Evolutionary conservation across 2,888 invertebrate species (phyloP).

Genomic region (Drosophila pseudotakahashii): DNA sequence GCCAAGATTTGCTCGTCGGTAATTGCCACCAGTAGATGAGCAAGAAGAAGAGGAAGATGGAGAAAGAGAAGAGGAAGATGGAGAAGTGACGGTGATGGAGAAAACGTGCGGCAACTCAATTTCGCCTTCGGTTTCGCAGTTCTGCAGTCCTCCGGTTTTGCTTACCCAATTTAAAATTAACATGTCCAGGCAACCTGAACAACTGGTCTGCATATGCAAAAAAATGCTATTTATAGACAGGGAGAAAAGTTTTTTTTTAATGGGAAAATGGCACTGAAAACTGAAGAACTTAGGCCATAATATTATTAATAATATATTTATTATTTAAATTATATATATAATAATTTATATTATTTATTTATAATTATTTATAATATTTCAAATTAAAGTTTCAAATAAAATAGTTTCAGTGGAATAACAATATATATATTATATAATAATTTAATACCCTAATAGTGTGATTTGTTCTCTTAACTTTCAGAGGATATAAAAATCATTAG

Average conservation of each 20-base stretch:
- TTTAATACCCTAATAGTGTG: no score
- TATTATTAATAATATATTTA: no score
- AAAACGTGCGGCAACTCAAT: constrained; percentile 66
- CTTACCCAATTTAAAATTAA: constrained; percentile 76
- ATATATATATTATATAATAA: no score
- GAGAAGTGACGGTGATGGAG: constrained; percentile 42
- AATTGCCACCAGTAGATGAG: constrained; percentile 56
- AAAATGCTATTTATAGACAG: constrained; percentile 5
- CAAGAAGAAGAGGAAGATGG: background rate
- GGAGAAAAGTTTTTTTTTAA: background rate
- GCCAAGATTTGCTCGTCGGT: constrained; percentile 60
- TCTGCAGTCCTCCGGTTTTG: constrained; percentile 39
- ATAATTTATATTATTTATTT: no score
- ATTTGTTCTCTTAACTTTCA: no score
- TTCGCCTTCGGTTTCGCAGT: constrained; percentile 52
- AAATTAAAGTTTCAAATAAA: no score
- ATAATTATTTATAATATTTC: no score
- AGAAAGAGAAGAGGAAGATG: constrained; percentile 3
- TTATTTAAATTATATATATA: no score
- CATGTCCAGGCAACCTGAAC: constrained; percentile 63
- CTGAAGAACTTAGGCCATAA: no score
- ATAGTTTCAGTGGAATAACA: no score
- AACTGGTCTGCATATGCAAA: constrained; percentile 43
- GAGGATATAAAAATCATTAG: background rate
- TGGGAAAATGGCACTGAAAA: no score